These are phyloP conservation scores for Crax fasciolata DNA, from an alignment of 2,797 vertebrate genomes.

Conservation along the genomic window DNA sequence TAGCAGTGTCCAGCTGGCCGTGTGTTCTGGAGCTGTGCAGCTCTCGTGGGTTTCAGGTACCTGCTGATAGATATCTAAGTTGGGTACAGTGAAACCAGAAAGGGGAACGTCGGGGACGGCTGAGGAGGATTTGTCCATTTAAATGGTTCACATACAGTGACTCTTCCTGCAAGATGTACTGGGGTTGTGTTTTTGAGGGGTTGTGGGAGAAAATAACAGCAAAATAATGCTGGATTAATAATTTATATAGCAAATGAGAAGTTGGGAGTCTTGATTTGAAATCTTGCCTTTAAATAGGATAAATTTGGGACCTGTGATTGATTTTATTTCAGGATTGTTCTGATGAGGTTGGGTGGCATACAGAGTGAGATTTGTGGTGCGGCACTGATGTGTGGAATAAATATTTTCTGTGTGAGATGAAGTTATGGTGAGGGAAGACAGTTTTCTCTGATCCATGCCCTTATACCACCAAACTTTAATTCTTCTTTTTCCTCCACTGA, in stretches of 20 bases:
- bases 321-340: neutral
- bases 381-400: neutral
- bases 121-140: neutral
- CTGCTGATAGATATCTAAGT: rapidly evolving
- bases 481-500: neutral
- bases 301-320: neutral
- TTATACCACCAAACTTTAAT: neutral
- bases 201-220: neutral
- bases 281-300: neutral
- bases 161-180: neutral
- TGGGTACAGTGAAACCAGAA: neutral
- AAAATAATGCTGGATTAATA: neutral
- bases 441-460: neutral
- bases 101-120: neutral
- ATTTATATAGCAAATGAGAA: neutral
- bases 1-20: rapidly evolving
- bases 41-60: neutral
- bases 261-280: neutral
- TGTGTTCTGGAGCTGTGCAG: neutral
- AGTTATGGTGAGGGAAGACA: neutral
- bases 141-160: neutral
- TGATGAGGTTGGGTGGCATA: neutral
- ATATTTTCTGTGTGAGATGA: neutral
- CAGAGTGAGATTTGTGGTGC: neutral
- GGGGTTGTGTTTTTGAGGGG: neutral